Evolutionary conservation across 2,888 invertebrate genomes (phyloP).

Genomic region (Macaria notata): DNA sequence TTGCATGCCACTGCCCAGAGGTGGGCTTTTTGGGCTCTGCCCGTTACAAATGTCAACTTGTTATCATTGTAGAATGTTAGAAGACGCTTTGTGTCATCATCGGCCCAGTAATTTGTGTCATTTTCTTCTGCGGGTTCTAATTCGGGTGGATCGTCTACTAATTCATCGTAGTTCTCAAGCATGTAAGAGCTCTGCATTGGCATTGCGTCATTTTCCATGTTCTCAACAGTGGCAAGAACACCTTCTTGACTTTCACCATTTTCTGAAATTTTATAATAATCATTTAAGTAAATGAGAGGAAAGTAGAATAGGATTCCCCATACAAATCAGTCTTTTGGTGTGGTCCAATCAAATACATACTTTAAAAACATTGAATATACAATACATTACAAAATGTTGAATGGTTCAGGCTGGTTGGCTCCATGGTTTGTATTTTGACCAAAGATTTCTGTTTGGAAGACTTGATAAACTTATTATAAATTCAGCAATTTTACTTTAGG

Average conservation of each 20-base stretch:
- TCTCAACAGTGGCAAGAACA: slow-evolving; percentile 50
- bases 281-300: no score
- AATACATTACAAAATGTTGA: no score
- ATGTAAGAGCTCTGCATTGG: slow-evolving; percentile 44
- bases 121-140: slow-evolving; percentile 14
- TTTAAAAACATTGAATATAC: no score
- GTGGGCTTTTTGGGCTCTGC: slow-evolving; percentile 55
- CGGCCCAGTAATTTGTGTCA: slow-evolving; percentile 46
- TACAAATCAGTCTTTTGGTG: no score
- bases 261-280: slow-evolving; percentile 44
- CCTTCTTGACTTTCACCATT: slow-evolving; percentile 53
- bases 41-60: slow-evolving; percentile 60
- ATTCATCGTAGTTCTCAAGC: slow-evolving; percentile 42
- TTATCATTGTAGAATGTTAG: slow-evolving; percentile 71
- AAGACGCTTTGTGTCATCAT: slow-evolving; percentile 59
- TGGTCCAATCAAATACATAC: no score
- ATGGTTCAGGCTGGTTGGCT: no score
- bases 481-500: no score
- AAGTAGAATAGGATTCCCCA: no score
- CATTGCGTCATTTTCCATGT: slow-evolving; percentile 43
- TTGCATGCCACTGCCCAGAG: slow-evolving; percentile 71
- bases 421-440: no score
- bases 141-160: slow-evolving; percentile 25
- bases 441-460: no score
- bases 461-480: no score